These are phyloP conservation scores for Dicyrtomina minuta DNA, from an alignment of 2,888 invertebrate species.

Conservation along the genomic window DNA sequence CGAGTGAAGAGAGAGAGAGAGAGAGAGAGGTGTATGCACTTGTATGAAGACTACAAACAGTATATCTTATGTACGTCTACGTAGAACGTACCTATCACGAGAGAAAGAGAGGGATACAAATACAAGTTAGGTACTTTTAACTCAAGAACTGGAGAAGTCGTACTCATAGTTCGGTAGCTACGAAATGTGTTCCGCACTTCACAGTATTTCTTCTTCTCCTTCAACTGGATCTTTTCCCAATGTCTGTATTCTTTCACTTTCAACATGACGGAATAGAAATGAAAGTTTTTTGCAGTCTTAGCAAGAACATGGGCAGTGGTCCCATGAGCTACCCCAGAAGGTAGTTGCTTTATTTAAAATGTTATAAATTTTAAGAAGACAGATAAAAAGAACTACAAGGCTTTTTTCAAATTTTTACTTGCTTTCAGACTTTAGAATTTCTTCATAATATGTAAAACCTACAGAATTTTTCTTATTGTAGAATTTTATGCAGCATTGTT, in stretches of 20 bases:
- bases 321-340: constrained; percentile 21
- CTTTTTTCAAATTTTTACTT: background rate
- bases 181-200: constrained; percentile 13
- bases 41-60: too few relatives aligned
- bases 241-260: constrained; percentile 16
- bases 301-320: background rate
- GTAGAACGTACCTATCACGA: background rate
- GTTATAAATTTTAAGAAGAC: constrained; percentile 22
- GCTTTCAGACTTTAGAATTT: background rate
- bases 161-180: background rate
- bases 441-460: too few relatives aligned
- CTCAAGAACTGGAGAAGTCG: too few relatives aligned
- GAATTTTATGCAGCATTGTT: too few relatives aligned
- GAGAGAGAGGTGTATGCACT: too few relatives aligned
- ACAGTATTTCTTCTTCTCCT: constrained; percentile 16
- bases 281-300: constrained; percentile 14
- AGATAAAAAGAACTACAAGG: constrained; percentile 1
- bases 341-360: constrained; percentile 26
- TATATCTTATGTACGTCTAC: background rate
- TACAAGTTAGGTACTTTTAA: background rate
- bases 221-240: background rate
- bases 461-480: too few relatives aligned
- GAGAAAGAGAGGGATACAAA: background rate
- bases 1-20: constrained; percentile 16
- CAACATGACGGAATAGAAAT: constrained; percentile 19